Evolutionary conservation across 2,888 invertebrate genomes (phyloP), one percentile per base, ranked within the genome.

Genomic region (Arrhopalites spinosus): DNA sequence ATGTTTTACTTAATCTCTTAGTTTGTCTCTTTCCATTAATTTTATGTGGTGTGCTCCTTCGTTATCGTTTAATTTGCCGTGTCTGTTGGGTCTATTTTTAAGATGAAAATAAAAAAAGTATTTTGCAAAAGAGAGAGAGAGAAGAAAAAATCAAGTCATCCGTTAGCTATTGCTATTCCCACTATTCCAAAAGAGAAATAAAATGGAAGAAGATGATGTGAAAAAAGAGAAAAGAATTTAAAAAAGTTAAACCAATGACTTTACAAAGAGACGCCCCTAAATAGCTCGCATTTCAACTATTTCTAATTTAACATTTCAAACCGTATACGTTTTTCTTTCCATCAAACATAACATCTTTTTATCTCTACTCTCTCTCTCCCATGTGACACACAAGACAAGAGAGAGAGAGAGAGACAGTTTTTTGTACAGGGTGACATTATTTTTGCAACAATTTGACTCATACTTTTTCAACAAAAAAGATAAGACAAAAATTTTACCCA

Each of bases 21-120:
- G 23, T 25, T 36, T 70, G 69, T 69, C 69, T 29, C 30, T 43
- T 71, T 29, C 61, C 71, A 72, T 61, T 72, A 61, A n/a, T 43
- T 61, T 61, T 72, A 45, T 56, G 59, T 59, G 17, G 13, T 56
- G 59, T 43, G 56, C 45, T 36, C 23, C 61, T 61, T 72, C 61
- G 15, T 61, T 61, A 61, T 72, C 43, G 61, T 59, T 72, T 72
- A 45, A 61, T 61, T 72, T 72, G 8, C 61, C 27, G 30, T 63
- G 61, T 45, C 47, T 27, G 7, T 68, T 27, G 17, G 17, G 59
- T 71, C 71, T 72, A 61, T 72, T 72, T 69, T 72, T 61, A 72
- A 69, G 53, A 53, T 47, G 27, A n/a, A 30, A 27, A 69, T 3
- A 15, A 20, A 50, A 50, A 50, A 15, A 50, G 50, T 20, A 50